Base-by-base conservation (phyloP, 2,113 vertebrate species). In the Edolisoma coerulescens region DNA sequence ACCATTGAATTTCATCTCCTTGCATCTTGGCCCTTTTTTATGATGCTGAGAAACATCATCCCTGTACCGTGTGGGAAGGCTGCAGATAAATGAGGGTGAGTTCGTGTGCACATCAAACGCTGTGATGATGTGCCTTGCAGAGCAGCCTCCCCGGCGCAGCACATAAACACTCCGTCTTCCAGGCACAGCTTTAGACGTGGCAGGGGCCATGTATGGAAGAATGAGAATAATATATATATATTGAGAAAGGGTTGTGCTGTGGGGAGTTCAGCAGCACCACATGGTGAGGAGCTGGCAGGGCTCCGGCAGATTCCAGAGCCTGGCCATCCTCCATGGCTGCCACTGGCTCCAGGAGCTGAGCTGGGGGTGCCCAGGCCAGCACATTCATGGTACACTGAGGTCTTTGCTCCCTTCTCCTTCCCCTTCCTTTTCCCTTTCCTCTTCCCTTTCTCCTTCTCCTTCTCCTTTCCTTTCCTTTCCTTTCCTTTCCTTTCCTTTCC, bases 361-460 rank as follows among this genome's bases (percentile, higher is more conserved):
- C 30, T 17, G 10, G 49, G 13, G 37, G 3, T 61, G 47, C n/a
- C 27, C 2, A 33, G 54, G 8, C 33, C 16, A 8, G 52, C 19
- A 81, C 3, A 27, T 20, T 16, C 0, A 0, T 20, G 42, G 42
- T 11, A 60, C 13, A 4, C 11, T 37, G 52, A 52, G 3, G 3
- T 42, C 35, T 76, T 75, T 15, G 1, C 33, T 30, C 13, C 10
- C 19, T 81, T 57, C 19, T 32, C 20, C 6, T 64, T 64, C 32
- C 23, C 23, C 4, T 56, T 74, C 24, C 3, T 7, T 4, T 76
- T 35, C 8, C 7, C 3, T 6, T 33, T 26, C 11, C 15, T 1
- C 21, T 45, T 22, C 17, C 45, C 18, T 47, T 22, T 14, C 13
- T 17, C 27, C 32, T 57, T 37, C 57, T 15, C 22, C 13, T 59